Conservation (phyloP, 1,140 invertebrate species). For the Hycleus phaleratus region DNA sequence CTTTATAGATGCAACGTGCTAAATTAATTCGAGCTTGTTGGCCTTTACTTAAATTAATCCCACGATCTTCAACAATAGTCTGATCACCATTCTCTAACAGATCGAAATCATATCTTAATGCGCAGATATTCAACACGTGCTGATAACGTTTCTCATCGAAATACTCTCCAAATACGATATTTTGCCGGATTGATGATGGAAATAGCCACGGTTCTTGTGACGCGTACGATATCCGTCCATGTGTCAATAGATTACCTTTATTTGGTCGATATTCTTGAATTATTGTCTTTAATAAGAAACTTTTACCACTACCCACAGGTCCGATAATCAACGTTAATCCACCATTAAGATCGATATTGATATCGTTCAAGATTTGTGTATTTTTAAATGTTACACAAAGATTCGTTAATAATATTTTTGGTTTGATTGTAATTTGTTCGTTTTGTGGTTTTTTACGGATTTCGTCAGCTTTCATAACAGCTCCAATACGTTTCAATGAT, state of each 20-base stretch:
- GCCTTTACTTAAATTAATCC: conserved; percentile 69
- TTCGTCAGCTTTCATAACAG: conserved; percentile 22
- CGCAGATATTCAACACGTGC: conserved; percentile 52
- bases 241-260: conserved; percentile 50
- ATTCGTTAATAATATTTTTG: conserved; percentile 22
- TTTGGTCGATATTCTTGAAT: conserved; percentile 59
- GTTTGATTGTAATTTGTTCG: conserved; percentile 8
- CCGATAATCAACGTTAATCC: conserved; percentile 65
- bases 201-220: conserved; percentile 72
- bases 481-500: conserved; percentile 21
- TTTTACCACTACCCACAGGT: conserved; percentile 73
- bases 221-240: conserved; percentile 65
- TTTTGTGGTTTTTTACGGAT: neutral
- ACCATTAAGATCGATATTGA: conserved; percentile 48
- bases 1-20: conserved; percentile 70
- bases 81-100: conserved; percentile 58
- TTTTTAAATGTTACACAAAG: conserved; percentile 18
- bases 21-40: conserved; percentile 84
- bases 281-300: conserved; percentile 60
- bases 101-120: conserved; percentile 59
- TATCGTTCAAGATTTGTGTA: conserved; percentile 49
- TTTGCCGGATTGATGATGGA: conserved; percentile 49
- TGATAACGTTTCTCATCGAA: conserved; percentile 48
- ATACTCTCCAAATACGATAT: conserved; percentile 54
- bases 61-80: conserved; percentile 73